Percentiles rank a stretch among this genome's conserved stretches.
These are phyloP conservation scores for Eudemis profundana DNA, from an alignment of 2,888 invertebrate species.

Conservation along the genomic window DNA sequence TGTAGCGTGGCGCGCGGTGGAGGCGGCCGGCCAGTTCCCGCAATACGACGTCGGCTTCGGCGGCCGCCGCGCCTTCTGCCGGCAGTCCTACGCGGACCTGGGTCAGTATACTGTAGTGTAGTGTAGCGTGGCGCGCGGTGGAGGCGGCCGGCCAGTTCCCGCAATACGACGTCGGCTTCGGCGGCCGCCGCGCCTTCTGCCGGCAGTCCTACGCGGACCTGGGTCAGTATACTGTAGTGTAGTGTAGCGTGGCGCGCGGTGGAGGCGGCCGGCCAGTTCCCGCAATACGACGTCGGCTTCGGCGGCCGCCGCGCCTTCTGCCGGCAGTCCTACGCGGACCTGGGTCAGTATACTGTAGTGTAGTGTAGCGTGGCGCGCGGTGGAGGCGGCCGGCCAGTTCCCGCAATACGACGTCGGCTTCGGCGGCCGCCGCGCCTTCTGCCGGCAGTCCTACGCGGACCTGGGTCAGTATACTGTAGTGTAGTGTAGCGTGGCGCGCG, in stretches of 20 bases:
- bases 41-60: conserved; percentile 95
- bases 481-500: no score
- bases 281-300: conserved; percentile 94
- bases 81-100: conserved; percentile 92
- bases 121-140: conserved; percentile 92
- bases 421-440: no score
- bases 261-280: conserved; percentile 90
- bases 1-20: conserved; percentile 91
- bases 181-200: conserved; percentile 95
- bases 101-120: no score
- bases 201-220: conserved; percentile 92
- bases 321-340: conserved; percentile 92
- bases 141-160: conserved; percentile 91
- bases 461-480: no score
- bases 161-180: conserved; percentile 94
- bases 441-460: no score
- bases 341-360: conserved; percentile 84
- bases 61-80: conserved; percentile 94
- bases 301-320: conserved; percentile 96
- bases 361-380: conserved; percentile 84
- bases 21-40: conserved; percentile 89
- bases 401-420: no score
- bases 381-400: no score
- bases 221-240: background rate
- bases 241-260: conserved; percentile 90